Base-by-base conservation (phyloP, 2,113 vertebrate genomes). In the Ailurus styani region DNA sequence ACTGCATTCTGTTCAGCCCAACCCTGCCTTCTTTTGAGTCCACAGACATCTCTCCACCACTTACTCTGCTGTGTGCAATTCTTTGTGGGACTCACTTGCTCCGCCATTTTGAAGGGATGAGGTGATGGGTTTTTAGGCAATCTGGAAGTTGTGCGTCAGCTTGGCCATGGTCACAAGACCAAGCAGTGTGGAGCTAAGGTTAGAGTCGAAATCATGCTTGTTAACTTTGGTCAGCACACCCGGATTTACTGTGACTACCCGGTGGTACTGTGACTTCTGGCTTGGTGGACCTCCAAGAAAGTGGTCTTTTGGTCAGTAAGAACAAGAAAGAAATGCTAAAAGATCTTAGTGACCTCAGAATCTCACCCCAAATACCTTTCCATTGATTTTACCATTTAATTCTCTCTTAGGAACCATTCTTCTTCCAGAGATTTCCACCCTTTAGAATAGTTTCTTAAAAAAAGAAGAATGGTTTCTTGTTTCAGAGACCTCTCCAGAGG, bases 391-490 rank as follows among this genome's bases (percentile, higher is more conserved):
- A 82, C 57, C 31, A 12, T 75, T 72, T 37, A 60, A 72, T 93
- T 85, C 77, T 79, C 86, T 91, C 1, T 88, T 86, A 87, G 66
- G 40, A 96, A 70, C 14, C 47, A 0, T 88, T 77, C 34, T 84
- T 94, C 57, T 93, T 87, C 50, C 87, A 87, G 62, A 95, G 73
- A 75, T 70, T 97, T 87, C 45, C 34, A 84, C 29, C 81, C 62
- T 87, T 78, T 70, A 79, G 42, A 95, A 86, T 45, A 55, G 17
- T 94, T 93, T 81, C 87, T 60, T 25, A 3, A 64, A 64, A 34
- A 64, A 31, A 66, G 34, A 66, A 66, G 42, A 95, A 83, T 37
- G 62, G 21, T 94, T 95, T 81, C 90, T 93, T 88, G 47, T 73
- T 75, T 93, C 47, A n/a, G 85, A 62, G 40, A 92, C 60, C 78